Conservation (phyloP, 92 coral and sea anemone genomes). For the Montipora capitata region DNA sequence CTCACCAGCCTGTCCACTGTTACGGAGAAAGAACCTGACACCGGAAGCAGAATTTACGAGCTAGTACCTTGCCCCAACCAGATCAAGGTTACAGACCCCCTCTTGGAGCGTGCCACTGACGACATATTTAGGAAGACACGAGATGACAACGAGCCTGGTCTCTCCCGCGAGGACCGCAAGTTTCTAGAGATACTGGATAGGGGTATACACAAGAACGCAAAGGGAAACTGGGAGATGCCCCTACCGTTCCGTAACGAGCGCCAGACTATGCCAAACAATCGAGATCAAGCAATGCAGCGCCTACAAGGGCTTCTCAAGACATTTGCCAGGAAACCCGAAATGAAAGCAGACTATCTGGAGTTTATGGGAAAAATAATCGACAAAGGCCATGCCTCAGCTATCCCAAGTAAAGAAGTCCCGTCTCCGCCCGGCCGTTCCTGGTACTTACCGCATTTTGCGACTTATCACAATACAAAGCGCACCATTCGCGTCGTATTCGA, state of each 20-base stretch:
- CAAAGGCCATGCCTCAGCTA: constrained; percentile 73
- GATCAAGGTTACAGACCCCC: constrained; percentile 53
- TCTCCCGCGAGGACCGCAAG: too few relatives aligned
- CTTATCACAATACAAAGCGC: constrained; percentile 74
- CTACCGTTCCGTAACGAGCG: constrained; percentile 63
- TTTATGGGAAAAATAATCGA: constrained; percentile 74
- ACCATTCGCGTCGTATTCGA: constrained; percentile 77
- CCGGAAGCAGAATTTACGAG: constrained; percentile 30
- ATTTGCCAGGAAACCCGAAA: constrained; percentile 65
- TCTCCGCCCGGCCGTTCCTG: constrained; percentile 54
- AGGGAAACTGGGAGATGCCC: constrained; percentile 85
- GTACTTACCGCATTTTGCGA: constrained; percentile 76
- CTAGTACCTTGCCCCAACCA: constrained; percentile 68
- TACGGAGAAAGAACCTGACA: not conserved
- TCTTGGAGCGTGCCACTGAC: too few relatives aligned
- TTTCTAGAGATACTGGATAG: too few relatives aligned
- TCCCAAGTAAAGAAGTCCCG: constrained; percentile 42
- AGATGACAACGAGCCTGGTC: too few relatives aligned
- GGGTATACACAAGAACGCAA: constrained; percentile 64
- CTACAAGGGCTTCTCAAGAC: constrained; percentile 65
- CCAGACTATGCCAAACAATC: constrained; percentile 77
- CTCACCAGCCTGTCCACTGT: constrained; percentile 26
- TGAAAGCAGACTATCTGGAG: constrained; percentile 73
- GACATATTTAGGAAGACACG: too few relatives aligned
- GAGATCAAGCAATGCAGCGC: constrained; percentile 62